Evolutionary conservation across 1,140 invertebrate genomes (phyloP), one percentile per base, ranked within the genome.

Genomic region (Gryllus bimaculatus): DNA sequence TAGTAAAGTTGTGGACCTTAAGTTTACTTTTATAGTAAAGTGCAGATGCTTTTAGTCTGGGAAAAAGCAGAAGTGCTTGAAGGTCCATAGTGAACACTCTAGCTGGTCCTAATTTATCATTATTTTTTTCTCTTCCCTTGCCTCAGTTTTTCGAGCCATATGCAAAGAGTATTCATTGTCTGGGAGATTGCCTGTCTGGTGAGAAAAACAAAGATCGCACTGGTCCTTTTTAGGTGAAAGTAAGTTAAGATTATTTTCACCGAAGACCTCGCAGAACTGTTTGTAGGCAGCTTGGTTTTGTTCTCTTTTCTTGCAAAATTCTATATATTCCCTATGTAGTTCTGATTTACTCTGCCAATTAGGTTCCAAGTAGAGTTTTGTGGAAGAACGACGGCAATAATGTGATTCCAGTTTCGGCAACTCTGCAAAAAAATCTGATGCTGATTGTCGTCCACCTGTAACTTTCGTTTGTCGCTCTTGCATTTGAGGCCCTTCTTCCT

Each of bases 1-100:
- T 74, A 10, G 83, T 85, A 79, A 83, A 85, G 80, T 86, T 86
- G 80, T 86, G 84, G 21, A 83, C 81, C 3, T 74, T 75, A 10
- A 86, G 80, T 81, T 85, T 85, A n/a, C 81, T 84, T 78, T 84
- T 83, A 80, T 82, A 85, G 74, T 85, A 85, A 47, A 83, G 48
- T 26, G 79, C 78, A 47, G 81, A 79, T 78, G 82, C 84, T 78
- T 84, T 82, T 47, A 83, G 79, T 12, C 73, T 76, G n/a, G 84
- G 84, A 47, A 75, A 76, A 21, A 83, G 75, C 39, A 83, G 78
- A 39, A 85, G 82, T n/a, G 83, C 81, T 81, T 83, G 82, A 26
- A 84, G 48, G 79, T 85, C 83, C 78, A 83, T 81, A 77, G 82
- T 82, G 48, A 82, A 82, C 21, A 80, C 78, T 80, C 78, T 73